Conservation (phyloP, 2,888 invertebrate genomes). For the Ophion costatus region DNA sequence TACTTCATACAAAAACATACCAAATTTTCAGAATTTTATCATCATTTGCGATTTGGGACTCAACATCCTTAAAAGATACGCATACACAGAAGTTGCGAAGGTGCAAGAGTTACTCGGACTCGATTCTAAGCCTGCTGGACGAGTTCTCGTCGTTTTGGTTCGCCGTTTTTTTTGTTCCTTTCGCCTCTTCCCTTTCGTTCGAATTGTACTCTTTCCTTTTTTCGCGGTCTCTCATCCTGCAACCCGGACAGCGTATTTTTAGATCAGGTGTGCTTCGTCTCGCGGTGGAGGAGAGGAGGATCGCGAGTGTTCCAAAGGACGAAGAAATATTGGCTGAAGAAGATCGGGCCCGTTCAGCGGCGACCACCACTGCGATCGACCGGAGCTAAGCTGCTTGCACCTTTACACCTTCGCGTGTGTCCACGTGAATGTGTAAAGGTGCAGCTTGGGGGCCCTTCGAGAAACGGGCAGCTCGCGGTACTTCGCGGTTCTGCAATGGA, state of each 20-base stretch:
- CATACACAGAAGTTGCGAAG: conserved; percentile 22
- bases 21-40: too few species aligned
- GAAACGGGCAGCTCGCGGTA: conserved; percentile 3
- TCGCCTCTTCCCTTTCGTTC: conserved; percentile 34
- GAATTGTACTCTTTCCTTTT: conserved; percentile 45
- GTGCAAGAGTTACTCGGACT: conserved; percentile 51
- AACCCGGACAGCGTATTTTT: conserved; percentile 66
- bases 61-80: background rate
- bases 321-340: conserved; percentile 35
- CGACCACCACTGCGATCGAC: background rate
- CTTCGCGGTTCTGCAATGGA: background rate
- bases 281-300: conserved; percentile 45
- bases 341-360: conserved; percentile 42
- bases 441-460: background rate
- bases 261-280: conserved; percentile 64
- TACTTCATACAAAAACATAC: too few species aligned
- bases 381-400: background rate
- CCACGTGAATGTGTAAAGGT: background rate
- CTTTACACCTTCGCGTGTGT: background rate
- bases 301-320: conserved; percentile 44
- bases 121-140: conserved; percentile 67
- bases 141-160: conserved; percentile 65
- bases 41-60: too few species aligned
- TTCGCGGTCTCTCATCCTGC: conserved; percentile 52
- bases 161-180: conserved; percentile 27